phyloP scores from a whole-genome alignment of 1,140 invertebrate species.

The Solen grandis region DNA sequence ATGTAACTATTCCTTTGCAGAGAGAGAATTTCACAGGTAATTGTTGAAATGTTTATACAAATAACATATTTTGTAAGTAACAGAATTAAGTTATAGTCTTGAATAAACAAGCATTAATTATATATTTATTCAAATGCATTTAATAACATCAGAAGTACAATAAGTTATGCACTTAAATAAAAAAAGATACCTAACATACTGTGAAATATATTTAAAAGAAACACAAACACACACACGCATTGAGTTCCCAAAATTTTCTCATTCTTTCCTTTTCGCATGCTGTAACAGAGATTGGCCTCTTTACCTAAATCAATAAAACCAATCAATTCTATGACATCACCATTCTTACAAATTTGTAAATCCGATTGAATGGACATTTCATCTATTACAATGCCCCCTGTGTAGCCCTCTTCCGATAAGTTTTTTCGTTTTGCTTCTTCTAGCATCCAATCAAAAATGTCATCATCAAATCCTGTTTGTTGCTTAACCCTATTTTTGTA shows the following conservation, averaged over 20 bases:
- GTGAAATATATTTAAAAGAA: no score
- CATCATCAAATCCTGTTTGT: conserved; percentile 47
- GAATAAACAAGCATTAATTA: no score
- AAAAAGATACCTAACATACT: no score
- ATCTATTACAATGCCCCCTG: conserved; percentile 48
- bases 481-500: conserved; percentile 58
- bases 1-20: no score
- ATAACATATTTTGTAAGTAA: no score
- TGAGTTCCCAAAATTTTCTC: conserved; percentile 27
- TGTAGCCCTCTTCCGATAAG: conserved; percentile 26
- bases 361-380: conserved; percentile 58
- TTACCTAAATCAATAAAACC: conserved; percentile 35
- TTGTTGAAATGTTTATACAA: no score
- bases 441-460: conserved; percentile 53
- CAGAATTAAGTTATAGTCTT: no score
- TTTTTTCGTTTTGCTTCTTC: conserved; percentile 37
- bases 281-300: conserved; percentile 25
- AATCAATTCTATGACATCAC: conserved; percentile 15
- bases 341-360: conserved; percentile 42
- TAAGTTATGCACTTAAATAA: no score
- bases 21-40: no score
- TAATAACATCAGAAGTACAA: no score
- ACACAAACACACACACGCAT: no score
- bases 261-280: conserved; percentile 14
- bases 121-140: no score